Conservation (phyloP, 2,113 vertebrate species). For the Melanotaenia duboulayi region DNA sequence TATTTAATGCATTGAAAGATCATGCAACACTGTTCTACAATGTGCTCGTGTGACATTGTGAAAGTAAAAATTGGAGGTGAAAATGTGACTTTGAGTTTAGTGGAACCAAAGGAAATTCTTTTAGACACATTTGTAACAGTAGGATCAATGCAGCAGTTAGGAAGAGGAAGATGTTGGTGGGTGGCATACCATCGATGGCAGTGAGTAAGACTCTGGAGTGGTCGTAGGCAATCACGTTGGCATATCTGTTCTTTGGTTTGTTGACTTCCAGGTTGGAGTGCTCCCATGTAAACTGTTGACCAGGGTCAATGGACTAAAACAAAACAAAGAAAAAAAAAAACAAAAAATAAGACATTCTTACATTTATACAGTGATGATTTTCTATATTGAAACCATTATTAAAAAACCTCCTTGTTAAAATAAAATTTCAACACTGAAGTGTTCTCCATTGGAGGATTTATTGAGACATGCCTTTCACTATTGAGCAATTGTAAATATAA, state of each 20-base stretch:
- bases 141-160: slow-evolving; percentile 35
- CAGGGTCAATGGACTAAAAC: slow-evolving; percentile 96
- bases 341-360: slow-evolving; percentile 57
- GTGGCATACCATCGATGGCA: slow-evolving; percentile 92
- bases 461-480: slow-evolving; percentile 3
- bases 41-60: background rate
- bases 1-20: slow-evolving; percentile 4
- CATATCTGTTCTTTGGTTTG: slow-evolving; percentile 99
- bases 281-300: slow-evolving; percentile 99
- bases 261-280: slow-evolving; percentile 99
- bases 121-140: background rate
- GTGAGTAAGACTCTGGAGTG: slow-evolving; percentile 96
- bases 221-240: slow-evolving; percentile 98
- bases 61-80: background rate
- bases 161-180: slow-evolving; percentile 31
- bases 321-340: slow-evolving; percentile 59
- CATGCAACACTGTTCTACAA: background rate
- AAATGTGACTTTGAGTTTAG: background rate
- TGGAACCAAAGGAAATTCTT: background rate
- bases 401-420: background rate
- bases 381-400: background rate
- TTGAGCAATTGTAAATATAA: background rate
- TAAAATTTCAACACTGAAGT: background rate
- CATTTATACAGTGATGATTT: slow-evolving; percentile 17
- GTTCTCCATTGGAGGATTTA: background rate